Evolutionary conservation across 2,888 invertebrate species (phyloP).

Genomic region (Tubulanus polymorphus): DNA sequence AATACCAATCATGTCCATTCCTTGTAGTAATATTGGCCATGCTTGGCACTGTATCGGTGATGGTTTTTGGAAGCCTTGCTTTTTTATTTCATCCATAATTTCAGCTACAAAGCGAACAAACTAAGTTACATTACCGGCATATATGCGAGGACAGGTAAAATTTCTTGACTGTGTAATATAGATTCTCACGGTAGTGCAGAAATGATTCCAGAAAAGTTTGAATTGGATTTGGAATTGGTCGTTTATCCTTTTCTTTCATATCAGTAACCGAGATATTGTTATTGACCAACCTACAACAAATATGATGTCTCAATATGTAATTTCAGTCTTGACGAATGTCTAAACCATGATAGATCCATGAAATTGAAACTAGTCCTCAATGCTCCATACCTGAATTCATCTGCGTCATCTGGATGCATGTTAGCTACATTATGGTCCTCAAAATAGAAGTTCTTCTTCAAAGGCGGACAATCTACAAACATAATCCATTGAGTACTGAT

Average conservation of each 20-base stretch:
- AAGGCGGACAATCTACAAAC: slow-evolving; percentile 59
- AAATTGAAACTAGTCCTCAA: background rate
- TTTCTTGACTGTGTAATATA: background rate
- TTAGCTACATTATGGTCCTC: slow-evolving; percentile 70
- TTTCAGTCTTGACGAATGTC: background rate
- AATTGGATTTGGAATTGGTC: slow-evolving; percentile 70
- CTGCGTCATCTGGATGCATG: slow-evolving; percentile 65
- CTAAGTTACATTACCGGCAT: too few species aligned
- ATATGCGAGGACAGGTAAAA: background rate
- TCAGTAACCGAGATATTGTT: slow-evolving; percentile 64
- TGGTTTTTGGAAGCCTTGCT: slow-evolving; percentile 75
- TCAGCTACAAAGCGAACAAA: slow-evolving; percentile 58
- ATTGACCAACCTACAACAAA: background rate
- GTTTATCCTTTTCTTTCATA: slow-evolving; percentile 31
- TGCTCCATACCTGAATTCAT: slow-evolving; percentile 57
- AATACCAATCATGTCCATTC: slow-evolving; percentile 91
- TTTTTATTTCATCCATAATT: slow-evolving; percentile 73
- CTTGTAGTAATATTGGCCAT: slow-evolving; percentile 88
- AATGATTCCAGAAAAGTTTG: slow-evolving; percentile 79
- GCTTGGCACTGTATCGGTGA: slow-evolving; percentile 91
- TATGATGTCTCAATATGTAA: background rate
- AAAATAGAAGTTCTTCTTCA: slow-evolving; percentile 77
- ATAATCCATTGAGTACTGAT: slow-evolving; percentile 6
- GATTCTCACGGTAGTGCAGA: slow-evolving; percentile 62
- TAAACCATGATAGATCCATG: too few species aligned